Percentiles rank a stretch among this genome's conserved stretches.
Evolutionary conservation across 2,888 invertebrate species (phyloP).

Genomic region (Epirrita christyi): DNA sequence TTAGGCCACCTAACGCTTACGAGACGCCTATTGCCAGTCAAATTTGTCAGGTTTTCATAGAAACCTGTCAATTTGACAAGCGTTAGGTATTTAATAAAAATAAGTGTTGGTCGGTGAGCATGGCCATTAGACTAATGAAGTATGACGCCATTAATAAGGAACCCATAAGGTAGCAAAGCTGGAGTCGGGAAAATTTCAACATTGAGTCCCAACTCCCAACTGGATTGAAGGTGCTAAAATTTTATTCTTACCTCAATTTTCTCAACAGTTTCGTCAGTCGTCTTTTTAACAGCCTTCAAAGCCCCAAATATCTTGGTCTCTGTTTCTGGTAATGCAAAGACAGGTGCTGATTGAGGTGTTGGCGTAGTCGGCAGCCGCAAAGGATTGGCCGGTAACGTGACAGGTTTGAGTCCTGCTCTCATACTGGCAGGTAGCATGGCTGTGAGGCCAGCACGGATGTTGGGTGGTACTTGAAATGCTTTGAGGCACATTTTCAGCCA

Average conservation of each 20-base stretch:
- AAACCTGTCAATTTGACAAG: no score
- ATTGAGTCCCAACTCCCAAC: no score
- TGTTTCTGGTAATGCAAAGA: conserved; percentile 62
- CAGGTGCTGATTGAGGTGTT: conserved; percentile 50
- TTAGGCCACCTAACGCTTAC: no score
- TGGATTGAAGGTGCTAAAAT: neutral
- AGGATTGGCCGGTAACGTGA: conserved; percentile 61
- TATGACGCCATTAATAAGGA: no score
- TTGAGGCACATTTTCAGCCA: conserved; percentile 94
- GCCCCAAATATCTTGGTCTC: conserved; percentile 70
- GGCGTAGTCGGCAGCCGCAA: conserved; percentile 52
- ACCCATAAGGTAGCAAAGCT: no score
- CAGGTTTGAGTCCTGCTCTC: conserved; percentile 67
- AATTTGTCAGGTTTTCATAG: no score
- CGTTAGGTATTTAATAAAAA: no score
- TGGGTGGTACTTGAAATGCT: conserved; percentile 90
- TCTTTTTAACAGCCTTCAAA: conserved; percentile 64
- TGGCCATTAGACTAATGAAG: no score
- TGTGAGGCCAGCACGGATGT: conserved; percentile 87
- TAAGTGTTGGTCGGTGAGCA: no score
- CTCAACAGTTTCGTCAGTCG: conserved; percentile 63
- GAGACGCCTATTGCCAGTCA: no score
- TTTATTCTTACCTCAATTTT: conserved; percentile 62
- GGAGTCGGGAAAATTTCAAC: no score
- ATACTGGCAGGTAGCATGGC: conserved; percentile 89